Evolutionary conservation across 2,888 invertebrate species (phyloP), one percentile per base, ranked within the genome.

Genomic region (Pristionchus japonicus): DNA sequence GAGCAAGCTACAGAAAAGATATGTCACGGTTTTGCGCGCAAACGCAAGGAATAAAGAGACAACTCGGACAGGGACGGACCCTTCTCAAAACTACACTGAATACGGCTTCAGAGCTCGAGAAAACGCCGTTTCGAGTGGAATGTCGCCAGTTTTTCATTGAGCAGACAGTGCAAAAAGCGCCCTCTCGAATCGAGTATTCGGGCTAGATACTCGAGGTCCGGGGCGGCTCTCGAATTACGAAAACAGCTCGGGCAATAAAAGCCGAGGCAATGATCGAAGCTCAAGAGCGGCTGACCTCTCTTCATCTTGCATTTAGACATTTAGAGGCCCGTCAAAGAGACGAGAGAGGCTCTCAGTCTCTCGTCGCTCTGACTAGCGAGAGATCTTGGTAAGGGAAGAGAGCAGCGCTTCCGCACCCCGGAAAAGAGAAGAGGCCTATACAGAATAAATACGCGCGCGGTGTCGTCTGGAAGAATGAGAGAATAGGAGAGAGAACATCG

Each of bases 271-370:
- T 13, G 67, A 67, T 70, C 70, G 70, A 70, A 70, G 70, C 70
- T 70, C 70, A 70, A 70, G 70, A 70, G 70, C 11, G 20, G 23
- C 70, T 70, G 70, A 70, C 70, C 70, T 70, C 70, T 70, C 70
- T 11, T 20, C 31, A 31, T 64, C 31, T 4, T n/a, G 1, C 23
- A 1, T 64, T 17, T 37, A 20, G 37, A 37, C 70, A 70, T 70
- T 70, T 70, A 70, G 70, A 37, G 70, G 37, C 70, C 37, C 70
- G 70, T 70, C 70, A 70, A 70, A 70, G 70, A 52, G 52, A 52
- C 6, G 57, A 9, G n/a, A n/a, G n/a, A n/a, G 57, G 9, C 57
- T 57, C 57, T 57, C 23, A 7, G 0, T 57, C 57, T 57, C 57
- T 57, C 57, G 57, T n/a, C 4, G n/a, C 23, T 57, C 6, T 23